Conservation (phyloP, 2,113 vertebrate species). For the Perca schrenkii region DNA sequence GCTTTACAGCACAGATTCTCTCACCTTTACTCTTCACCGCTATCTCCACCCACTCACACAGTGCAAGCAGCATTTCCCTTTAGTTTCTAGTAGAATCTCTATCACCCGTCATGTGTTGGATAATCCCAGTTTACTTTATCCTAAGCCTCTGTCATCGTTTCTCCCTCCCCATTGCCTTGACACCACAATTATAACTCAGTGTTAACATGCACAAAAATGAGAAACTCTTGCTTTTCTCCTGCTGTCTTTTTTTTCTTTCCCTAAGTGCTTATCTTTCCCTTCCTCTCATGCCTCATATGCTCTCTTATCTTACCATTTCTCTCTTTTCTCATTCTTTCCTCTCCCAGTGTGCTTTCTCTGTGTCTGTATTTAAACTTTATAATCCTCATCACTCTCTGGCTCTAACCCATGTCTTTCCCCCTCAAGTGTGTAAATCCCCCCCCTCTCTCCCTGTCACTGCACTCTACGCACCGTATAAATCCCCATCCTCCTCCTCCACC, state of each 20-base stretch:
- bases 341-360: conserved; percentile 53
- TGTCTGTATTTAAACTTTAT: conserved; percentile 80
- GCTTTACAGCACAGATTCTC: conserved; percentile 45
- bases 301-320: conserved; percentile 64
- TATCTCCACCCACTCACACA: conserved; percentile 35
- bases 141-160: conserved; percentile 73
- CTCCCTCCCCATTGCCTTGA: conserved; percentile 51
- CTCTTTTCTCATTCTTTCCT: conserved; percentile 51
- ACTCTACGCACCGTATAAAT: conserved; percentile 74
- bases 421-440: conserved; percentile 80
- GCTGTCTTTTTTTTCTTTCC: conserved; percentile 59
- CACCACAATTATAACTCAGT: conserved; percentile 58
- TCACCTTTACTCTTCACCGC: conserved; percentile 50
- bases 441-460: conserved; percentile 55
- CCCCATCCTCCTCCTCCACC: conserved; percentile 50
- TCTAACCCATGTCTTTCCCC: conserved; percentile 74
- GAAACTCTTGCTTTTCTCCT: conserved; percentile 80
- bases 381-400: conserved; percentile 80
- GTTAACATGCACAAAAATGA: conserved; percentile 61
- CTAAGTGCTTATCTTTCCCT: background rate
- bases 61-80: conserved; percentile 44
- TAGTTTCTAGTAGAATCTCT: conserved; percentile 55
- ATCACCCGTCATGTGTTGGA: conserved; percentile 67
- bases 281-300: conserved; percentile 18
- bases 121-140: conserved; percentile 80